These are phyloP conservation scores for Noctua janthe DNA, from an alignment of 2,888 invertebrate genomes.

Conservation along the genomic window DNA sequence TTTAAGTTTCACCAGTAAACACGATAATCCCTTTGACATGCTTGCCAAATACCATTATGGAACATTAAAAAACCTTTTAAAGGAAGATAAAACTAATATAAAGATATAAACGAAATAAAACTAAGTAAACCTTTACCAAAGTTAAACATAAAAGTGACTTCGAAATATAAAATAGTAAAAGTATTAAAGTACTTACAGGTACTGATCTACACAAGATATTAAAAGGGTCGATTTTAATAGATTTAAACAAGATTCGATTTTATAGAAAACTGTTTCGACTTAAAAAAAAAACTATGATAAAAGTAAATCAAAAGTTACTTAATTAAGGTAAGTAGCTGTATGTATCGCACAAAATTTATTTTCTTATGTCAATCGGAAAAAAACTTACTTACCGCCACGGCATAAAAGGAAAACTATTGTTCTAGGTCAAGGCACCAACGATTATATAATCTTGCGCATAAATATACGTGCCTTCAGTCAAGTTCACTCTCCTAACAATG, in stretches of 20 bases:
- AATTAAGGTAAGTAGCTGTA: neutral
- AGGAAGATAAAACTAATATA: neutral
- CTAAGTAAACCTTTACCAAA: neutral
- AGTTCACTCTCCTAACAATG: conserved; percentile 25
- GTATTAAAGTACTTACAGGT: neutral
- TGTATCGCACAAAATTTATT: neutral
- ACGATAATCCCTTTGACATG: conserved; percentile 44
- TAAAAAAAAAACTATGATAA: neutral
- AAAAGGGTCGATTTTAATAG: neutral
- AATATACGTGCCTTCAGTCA: conserved; percentile 30
- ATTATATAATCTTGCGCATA: conserved; percentile 20
- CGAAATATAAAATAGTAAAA: neutral
- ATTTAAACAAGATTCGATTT: neutral
- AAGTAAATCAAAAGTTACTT: neutral
- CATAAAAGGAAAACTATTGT: conserved; percentile 36
- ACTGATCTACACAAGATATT: neutral
- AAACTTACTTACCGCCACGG: neutral
- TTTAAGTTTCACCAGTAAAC: conserved; percentile 34
- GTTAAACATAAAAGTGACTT: neutral
- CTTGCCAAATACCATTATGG: conserved; percentile 35
- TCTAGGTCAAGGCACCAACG: conserved; percentile 27
- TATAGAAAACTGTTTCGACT: neutral
- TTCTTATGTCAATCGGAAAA: neutral
- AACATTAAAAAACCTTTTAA: conserved; percentile 36
- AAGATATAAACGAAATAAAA: neutral